These are phyloP conservation scores for Linyphia triangularis DNA, from an alignment of 2,888 invertebrate species.

Conservation along the genomic window DNA sequence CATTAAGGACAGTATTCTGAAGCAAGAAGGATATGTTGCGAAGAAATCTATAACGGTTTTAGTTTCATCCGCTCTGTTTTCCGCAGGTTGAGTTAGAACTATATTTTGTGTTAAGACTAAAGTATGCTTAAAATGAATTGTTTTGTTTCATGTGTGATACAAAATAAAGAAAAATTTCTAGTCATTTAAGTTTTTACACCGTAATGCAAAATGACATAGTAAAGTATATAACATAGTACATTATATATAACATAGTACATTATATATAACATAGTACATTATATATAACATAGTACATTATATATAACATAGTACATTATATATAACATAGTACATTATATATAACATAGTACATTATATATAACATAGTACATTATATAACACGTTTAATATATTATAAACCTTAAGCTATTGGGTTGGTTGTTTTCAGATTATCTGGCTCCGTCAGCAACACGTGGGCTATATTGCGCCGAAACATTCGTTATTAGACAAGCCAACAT, in stretches of 20 bases:
- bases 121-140: too few relatives aligned
- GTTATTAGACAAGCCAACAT: too few relatives aligned
- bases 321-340: too few relatives aligned
- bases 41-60: conserved; percentile 21
- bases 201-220: neutral
- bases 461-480: too few relatives aligned
- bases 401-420: too few relatives aligned
- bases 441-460: too few relatives aligned
- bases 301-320: neutral
- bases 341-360: too few relatives aligned
- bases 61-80: conserved; percentile 3
- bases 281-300: neutral
- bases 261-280: neutral
- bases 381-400: too few relatives aligned
- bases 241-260: neutral
- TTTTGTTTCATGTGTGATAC: too few relatives aligned
- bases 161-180: too few relatives aligned
- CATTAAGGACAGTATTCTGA: conserved; percentile 60
- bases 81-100: neutral
- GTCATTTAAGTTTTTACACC: neutral
- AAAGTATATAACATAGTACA: neutral
- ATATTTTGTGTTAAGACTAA: neutral
- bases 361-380: too few relatives aligned
- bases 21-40: conserved; percentile 55
- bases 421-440: too few relatives aligned